Evolutionary conservation across 1,140 invertebrate species (phyloP).

Genomic region (Meloidogyne floridensis): DNA sequence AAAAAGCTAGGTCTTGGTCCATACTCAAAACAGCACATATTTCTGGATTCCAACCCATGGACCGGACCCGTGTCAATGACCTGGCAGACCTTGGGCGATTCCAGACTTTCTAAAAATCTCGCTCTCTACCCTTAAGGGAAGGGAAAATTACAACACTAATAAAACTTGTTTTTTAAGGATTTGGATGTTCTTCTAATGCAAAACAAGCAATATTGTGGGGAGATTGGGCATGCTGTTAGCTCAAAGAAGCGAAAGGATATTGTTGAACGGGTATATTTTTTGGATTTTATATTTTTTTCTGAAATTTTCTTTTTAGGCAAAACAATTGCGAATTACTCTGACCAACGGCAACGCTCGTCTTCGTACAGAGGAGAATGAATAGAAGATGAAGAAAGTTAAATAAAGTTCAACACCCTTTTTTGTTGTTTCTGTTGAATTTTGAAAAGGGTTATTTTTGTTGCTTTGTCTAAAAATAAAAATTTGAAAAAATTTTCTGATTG

Average conservation of each 20-base stretch:
- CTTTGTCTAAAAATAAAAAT: too few relatives aligned
- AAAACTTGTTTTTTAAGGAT: slow-evolving; percentile 76
- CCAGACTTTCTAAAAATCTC: too few relatives aligned
- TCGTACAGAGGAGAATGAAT: slow-evolving; percentile 84
- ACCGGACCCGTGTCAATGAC: too few relatives aligned
- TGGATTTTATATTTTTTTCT: not conserved
- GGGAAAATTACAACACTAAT: too few relatives aligned
- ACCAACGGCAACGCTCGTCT: slow-evolving; percentile 94
- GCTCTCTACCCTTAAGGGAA: not conserved
- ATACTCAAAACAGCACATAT: too few relatives aligned
- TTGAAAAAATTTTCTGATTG: too few relatives aligned
- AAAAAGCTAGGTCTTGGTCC: too few relatives aligned
- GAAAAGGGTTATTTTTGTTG: not conserved
- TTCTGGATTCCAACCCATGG: too few relatives aligned
- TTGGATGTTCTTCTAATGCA: slow-evolving; percentile 98
- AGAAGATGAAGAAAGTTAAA: slow-evolving; percentile 42
- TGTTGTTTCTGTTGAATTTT: slow-evolving; percentile 33
- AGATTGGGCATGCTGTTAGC: slow-evolving; percentile 93
- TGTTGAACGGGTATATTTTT: slow-evolving; percentile 78
- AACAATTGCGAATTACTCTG: slow-evolving; percentile 74
- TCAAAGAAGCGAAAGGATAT: slow-evolving; percentile 93
- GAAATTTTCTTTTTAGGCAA: slow-evolving; percentile 71
- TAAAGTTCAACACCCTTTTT: not conserved
- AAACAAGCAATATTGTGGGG: slow-evolving; percentile 92
- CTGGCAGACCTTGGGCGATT: too few relatives aligned